phyloP scores from a whole-genome alignment of 2,797 vertebrate genomes.

The Pangasius mekongensis region DNA sequence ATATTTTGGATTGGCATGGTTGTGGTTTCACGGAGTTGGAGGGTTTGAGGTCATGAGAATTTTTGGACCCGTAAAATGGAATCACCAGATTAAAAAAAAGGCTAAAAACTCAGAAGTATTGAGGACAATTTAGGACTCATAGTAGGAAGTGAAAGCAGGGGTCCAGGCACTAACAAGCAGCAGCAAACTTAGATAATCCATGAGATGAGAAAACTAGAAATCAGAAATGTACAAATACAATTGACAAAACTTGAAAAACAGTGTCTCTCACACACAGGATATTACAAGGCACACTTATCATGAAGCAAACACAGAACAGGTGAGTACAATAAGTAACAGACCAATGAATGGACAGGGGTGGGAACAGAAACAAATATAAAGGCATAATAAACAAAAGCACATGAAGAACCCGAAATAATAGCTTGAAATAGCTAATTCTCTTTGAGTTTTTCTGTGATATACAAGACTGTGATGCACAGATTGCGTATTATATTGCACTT shows the following conservation, averaged over 20 bases:
- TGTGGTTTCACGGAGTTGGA: background rate
- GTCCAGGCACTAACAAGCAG: background rate
- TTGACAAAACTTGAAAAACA: background rate
- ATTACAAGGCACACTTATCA: background rate
- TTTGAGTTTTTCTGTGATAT: background rate
- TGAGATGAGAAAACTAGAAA: background rate
- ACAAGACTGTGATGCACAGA: background rate
- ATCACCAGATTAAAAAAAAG: background rate
- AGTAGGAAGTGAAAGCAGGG: background rate
- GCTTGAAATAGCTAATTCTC: background rate
- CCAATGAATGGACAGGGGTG: background rate
- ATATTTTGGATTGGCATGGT: background rate
- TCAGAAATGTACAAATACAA: background rate
- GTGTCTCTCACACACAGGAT: background rate
- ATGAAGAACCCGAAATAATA: background rate
- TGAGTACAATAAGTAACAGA: background rate
- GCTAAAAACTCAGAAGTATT: background rate
- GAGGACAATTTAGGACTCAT: no score
- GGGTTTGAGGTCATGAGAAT: background rate
- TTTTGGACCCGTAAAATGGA: background rate
- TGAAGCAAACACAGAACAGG: background rate
- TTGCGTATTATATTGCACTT: background rate
- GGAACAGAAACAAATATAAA: background rate
- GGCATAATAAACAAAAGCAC: no score
- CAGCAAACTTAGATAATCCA: background rate